Evolutionary conservation across 2,888 invertebrate species (phyloP).

Genomic region (Scaptodrosophila latifasciaeformis): DNA sequence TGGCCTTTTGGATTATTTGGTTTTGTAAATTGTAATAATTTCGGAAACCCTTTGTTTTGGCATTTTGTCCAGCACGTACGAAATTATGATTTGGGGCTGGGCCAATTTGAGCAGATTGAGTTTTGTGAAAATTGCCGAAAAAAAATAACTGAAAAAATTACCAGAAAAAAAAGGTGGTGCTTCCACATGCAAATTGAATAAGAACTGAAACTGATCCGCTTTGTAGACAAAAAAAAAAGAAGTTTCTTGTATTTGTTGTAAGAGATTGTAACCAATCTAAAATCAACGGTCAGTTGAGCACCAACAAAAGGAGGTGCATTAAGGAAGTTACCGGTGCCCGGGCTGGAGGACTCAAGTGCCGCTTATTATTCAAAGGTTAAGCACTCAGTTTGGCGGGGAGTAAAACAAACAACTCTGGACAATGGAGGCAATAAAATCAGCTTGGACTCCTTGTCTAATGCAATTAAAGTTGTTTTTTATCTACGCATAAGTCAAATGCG

Average conservation of each 20-base stretch:
- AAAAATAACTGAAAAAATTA: constrained; percentile 22
- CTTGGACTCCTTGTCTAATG: constrained; percentile 37
- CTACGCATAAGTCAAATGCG: constrained; percentile 52
- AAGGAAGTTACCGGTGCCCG: constrained; percentile 16
- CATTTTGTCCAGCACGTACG: constrained; percentile 37
- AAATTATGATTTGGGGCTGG: constrained; percentile 35
- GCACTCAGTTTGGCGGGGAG: constrained; percentile 29
- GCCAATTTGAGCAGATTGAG: constrained; percentile 12
- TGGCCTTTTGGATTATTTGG: no score
- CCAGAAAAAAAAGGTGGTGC: constrained; percentile 11
- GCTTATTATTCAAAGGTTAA: constrained; percentile 60
- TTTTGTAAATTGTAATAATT: no score
- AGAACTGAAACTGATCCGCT: constrained; percentile 51
- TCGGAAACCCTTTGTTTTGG: no score
- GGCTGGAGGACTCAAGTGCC: constrained; percentile 33
- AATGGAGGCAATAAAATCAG: constrained; percentile 28
- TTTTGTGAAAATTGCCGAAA: constrained; percentile 44
- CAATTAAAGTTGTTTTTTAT: constrained; percentile 46
- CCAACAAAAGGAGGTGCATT: constrained; percentile 51
- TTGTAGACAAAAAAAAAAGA: no score
- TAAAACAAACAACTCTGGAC: constrained; percentile 50
- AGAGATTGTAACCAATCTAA: no score
- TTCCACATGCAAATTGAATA: constrained; percentile 43
- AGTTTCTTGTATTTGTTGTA: no score
- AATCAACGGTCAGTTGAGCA: no score